Evolutionary conservation across 2,113 vertebrate species (phyloP), one percentile per base, ranked within the genome.

Genomic region (Pachycephala philippinensis): DNA sequence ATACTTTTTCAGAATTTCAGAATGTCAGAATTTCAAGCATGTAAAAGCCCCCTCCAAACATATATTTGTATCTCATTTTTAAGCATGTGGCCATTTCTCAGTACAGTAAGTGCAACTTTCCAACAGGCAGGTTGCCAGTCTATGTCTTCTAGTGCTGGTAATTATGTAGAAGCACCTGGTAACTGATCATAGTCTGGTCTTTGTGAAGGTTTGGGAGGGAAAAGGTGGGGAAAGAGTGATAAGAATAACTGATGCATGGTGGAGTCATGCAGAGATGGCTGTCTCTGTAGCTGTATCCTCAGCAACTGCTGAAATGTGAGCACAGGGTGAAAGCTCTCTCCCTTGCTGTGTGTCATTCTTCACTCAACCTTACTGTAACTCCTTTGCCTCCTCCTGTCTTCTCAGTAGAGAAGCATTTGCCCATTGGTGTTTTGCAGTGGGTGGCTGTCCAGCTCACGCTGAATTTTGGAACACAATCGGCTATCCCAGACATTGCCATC

Each of bases 391-490:
- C 28, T 50, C 20, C 60, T 21, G 33, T 20, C 61, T 61, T 66
- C 56, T 84, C 70, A 65, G 63, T 7, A 63, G 56, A 84, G 71
- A 72, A 74, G 40, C 21, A 47, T 63, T 82, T 91, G n/a, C 27
- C 69, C 78, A 49, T 31, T 4, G 3, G 13, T 35, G 35, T 70
- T 94, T 74, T 64, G 37, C 65, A 79, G 60, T 10, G 22, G 40
- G 56, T 70, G 78, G 30, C 69, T 71, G 20, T 60, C 79, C 35
- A 85, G 31, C 65, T 88, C 39, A 60, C 15, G 49, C 47, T 19
- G 50, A 77, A 72, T 53, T 63, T 21, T 82, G 66, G 40, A 68
- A 63, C 1, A 5, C 20, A 33, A 39, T 27, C 0, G 0, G 57
- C 28, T 60, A 13, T n/a, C 49, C n/a, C 45, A 83, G 47, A 7